Evolutionary conservation across 2,113 vertebrate genomes (phyloP).

Genomic region (Hippocampus comes): DNA sequence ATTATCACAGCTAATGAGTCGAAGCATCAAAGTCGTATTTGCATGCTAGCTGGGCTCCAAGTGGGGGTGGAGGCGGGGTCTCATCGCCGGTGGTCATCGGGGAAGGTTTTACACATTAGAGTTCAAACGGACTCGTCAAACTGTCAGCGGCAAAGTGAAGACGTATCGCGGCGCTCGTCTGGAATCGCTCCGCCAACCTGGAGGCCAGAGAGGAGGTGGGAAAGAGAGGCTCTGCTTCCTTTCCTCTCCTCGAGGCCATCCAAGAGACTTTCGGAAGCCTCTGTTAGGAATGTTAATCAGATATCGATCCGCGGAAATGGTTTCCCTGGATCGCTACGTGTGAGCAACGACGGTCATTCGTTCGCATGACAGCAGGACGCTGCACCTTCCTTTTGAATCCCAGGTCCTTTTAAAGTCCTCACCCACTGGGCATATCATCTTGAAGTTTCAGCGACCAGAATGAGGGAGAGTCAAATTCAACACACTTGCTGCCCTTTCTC

Average conservation of each 20-base stretch:
- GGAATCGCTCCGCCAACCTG: conserved; percentile 43
- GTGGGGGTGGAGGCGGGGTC: background rate
- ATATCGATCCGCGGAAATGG: conserved; percentile 49
- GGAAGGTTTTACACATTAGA: conserved; percentile 39
- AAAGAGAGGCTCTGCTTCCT: conserved; percentile 2
- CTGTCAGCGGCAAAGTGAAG: conserved; percentile 37
- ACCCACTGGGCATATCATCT: background rate
- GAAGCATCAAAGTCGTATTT: background rate
- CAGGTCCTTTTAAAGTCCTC: background rate
- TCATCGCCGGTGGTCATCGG: background rate
- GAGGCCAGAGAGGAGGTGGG: conserved; percentile 17
- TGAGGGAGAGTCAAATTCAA: background rate
- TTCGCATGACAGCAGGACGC: conserved; percentile 5
- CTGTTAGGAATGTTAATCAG: conserved; percentile 54
- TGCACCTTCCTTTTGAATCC: background rate
- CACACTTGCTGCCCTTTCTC: background rate
- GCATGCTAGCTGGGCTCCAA: background rate
- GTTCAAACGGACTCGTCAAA: conserved; percentile 44
- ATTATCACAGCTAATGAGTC: conserved; percentile 14
- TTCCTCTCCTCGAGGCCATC: conserved; percentile 31
- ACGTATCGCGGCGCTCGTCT: conserved; percentile 34
- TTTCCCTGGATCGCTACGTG: conserved; percentile 26
- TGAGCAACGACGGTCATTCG: conserved; percentile 9
- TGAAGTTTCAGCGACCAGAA: background rate
- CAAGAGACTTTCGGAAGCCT: conserved; percentile 32